Evolutionary conservation across 2,888 invertebrate genomes (phyloP).

Genomic region (Lysandra coridon): DNA sequence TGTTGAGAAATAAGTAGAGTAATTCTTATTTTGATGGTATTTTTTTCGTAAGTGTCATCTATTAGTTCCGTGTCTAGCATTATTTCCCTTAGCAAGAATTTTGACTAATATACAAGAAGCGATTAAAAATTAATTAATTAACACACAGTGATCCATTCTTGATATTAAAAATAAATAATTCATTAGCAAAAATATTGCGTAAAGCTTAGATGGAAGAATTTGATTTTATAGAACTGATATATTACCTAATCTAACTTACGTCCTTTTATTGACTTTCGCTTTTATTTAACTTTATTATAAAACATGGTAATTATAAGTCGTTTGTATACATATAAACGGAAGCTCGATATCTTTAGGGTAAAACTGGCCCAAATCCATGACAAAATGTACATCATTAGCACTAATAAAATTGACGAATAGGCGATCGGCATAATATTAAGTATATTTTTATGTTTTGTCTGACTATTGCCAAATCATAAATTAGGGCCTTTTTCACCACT

Average conservation of each 20-base stretch:
- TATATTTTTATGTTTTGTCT: too few species aligned
- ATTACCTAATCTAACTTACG: not conserved
- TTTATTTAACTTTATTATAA: not conserved
- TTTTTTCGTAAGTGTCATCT: too few species aligned
- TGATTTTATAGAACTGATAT: not conserved
- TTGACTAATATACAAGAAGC: too few species aligned
- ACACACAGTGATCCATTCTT: not conserved
- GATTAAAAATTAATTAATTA: not conserved
- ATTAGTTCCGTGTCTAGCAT: too few species aligned
- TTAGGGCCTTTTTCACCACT: too few species aligned
- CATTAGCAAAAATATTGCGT: not conserved
- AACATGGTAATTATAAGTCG: not conserved
- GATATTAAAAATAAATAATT: not conserved
- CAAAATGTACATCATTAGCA: not conserved
- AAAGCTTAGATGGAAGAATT: not conserved
- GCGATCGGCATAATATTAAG: too few species aligned
- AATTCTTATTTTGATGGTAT: too few species aligned
- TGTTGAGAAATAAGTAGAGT: too few species aligned
- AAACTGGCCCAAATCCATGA: not conserved
- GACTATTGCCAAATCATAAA: too few species aligned
- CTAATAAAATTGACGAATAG: too few species aligned
- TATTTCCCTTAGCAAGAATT: not conserved
- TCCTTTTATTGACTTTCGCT: slow-evolving; percentile 22
- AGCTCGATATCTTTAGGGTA: not conserved
- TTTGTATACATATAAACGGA: slow-evolving; percentile 10